A percentile compares a stretch with the other conserved stretches of the same genome.
Conservation (phyloP, 2,797 vertebrate species). For the Psittacula derbiana region DNA sequence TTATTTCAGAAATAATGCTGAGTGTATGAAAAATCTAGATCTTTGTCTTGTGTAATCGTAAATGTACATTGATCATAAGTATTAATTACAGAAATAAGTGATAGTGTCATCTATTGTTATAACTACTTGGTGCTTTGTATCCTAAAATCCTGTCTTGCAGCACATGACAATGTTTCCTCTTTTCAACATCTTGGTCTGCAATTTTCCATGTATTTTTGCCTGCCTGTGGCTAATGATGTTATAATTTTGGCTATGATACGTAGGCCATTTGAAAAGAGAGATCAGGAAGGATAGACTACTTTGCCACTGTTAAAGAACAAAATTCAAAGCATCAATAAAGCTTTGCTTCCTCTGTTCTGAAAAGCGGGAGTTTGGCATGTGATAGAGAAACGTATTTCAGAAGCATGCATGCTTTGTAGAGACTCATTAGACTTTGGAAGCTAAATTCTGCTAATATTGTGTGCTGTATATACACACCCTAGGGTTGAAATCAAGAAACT, state of each 20-base stretch:
- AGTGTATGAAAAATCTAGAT: neutral
- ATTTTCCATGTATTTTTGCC: neutral
- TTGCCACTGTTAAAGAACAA: neutral
- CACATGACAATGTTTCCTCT: fast-evolving
- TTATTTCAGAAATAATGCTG: neutral
- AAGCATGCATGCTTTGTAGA: fast-evolving
- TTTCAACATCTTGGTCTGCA: neutral
- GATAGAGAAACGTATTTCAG: fast-evolving
- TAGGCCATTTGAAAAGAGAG: neutral
- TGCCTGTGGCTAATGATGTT: neutral
- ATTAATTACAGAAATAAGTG: neutral
- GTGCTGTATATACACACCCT: neutral
- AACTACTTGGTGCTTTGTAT: neutral
- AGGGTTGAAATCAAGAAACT: neutral
- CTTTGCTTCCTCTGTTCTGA: neutral
- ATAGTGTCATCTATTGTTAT: neutral
- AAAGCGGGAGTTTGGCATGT: neutral
- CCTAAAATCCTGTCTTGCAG: neutral
- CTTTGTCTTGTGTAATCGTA: neutral
- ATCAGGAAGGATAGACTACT: neutral
- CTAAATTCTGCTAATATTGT: neutral
- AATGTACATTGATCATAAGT: neutral
- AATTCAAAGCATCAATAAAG: neutral
- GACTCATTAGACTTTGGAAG: neutral
- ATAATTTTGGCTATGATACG: neutral